phyloP scores from a whole-genome alignment of 2,888 invertebrate species.

The Tenthredo scrophulariae region DNA sequence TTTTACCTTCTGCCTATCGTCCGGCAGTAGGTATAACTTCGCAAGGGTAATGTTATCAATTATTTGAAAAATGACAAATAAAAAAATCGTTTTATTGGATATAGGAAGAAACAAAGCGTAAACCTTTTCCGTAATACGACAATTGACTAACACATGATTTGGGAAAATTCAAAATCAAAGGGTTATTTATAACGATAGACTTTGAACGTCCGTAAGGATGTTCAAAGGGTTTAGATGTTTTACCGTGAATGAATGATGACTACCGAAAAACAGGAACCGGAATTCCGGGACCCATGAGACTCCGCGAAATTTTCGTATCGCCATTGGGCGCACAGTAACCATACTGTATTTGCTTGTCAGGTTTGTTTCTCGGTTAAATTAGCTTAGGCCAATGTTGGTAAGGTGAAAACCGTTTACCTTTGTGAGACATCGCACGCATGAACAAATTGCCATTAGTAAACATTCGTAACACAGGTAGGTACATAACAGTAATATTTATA shows the following conservation, averaged over 20 bases:
- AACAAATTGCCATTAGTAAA: slow-evolving; percentile 44
- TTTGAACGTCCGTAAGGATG: not conserved
- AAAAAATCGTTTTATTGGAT: not conserved
- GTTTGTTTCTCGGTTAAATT: slow-evolving; percentile 37
- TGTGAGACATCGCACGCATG: not conserved
- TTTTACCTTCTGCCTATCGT: not conserved
- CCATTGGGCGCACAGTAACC: not conserved
- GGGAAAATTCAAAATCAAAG: not conserved
- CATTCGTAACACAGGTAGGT: not conserved
- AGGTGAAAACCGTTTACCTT: slow-evolving; percentile 9
- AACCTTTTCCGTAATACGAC: not conserved
- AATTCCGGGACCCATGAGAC: not conserved
- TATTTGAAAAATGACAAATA: not conserved
- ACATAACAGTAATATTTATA: not conserved
- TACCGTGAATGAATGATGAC: not conserved
- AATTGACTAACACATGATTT: not conserved
- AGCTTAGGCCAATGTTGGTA: not conserved
- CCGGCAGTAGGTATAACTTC: not conserved
- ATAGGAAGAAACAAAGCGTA: not conserved
- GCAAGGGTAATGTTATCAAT: not conserved
- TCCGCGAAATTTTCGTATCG: not conserved
- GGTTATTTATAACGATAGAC: not conserved
- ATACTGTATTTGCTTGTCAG: not conserved
- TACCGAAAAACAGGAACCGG: not conserved
- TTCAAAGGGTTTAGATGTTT: not conserved